Conservation (phyloP, 2,797 vertebrate species). For the Graptemys geographica region DNA sequence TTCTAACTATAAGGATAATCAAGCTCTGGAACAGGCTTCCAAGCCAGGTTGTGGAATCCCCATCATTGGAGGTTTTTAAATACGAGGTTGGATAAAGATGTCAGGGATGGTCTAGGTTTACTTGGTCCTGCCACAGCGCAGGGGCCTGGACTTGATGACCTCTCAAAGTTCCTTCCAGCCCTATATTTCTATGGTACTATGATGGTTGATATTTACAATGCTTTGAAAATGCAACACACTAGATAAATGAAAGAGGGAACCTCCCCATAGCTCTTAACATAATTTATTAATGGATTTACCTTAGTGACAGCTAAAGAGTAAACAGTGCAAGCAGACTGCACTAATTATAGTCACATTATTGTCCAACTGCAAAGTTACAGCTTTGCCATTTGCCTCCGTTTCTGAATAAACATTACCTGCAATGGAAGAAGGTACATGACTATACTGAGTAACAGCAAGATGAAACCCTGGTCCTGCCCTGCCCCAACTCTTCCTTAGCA, state of each 20-base stretch:
- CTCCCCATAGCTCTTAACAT: background rate
- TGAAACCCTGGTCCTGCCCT: too few species aligned
- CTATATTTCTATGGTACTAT: too few species aligned
- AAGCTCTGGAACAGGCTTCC: too few species aligned
- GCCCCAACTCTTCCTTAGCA: background rate
- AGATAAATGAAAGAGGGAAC: background rate
- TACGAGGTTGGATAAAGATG: too few species aligned
- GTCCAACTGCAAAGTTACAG: background rate
- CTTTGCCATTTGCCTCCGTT: background rate
- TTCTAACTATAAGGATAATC: too few species aligned
- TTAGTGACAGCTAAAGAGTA: background rate
- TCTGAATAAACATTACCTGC: background rate
- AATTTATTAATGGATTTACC: background rate
- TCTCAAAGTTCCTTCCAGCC: too few species aligned
- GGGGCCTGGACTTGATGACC: too few species aligned
- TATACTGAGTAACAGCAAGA: too few species aligned
- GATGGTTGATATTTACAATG: background rate
- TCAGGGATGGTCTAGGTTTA: too few species aligned
- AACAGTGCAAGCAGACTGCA: background rate
- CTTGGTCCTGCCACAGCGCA: too few species aligned
- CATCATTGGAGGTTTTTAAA: too few species aligned
- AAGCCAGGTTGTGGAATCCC: too few species aligned
- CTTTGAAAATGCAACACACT: background rate
- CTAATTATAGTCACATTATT: accelerated
- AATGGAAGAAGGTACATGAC: background rate